Base-by-base conservation (phyloP, 2,797 vertebrate species). In the Labroides dimidiatus region DNA sequence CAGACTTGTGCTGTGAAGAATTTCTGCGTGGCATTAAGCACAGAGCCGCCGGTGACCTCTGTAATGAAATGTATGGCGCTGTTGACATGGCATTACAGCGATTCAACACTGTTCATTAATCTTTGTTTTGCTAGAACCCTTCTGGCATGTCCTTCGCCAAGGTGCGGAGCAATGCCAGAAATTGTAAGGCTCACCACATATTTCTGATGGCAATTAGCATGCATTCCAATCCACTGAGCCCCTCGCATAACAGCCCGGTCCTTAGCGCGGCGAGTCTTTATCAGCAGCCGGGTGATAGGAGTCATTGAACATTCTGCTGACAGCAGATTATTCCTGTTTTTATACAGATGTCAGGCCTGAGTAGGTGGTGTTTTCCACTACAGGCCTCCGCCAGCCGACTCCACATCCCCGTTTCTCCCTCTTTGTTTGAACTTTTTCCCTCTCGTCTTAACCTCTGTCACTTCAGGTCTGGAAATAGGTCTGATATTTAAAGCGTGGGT, bases 171-270 rank as follows among this genome's bases (percentile, higher is more conserved):
- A 72, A 86, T 88, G 91, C 91, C 93, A 94, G 91, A 89, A 91
- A 91, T 88, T 69, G 86, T 89, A 81, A 91, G 90, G 90, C 91
- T 90, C 91, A 42, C 89, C 90, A 87, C 93, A 92, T 93, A 92
- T 93, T 94, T 93, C 92, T 91, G 91, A 96, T 91, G 93, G 93
- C 96, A 96, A 96, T 97, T 97, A 97, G 94, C 96, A 96, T 95
- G 96, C 96, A 97, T 98, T 98, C 96, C 96, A 86, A 96, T 96
- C 96, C 96, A 95, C 96, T 96, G 96, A 97, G 95, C 90, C 89
- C 89, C 89, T 93, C 90, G 89, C 91, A 88, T 93, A 95, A 93
- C 91, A 94, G 92, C 90, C 91, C 93, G 91, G 92, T 90, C 93
- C 93, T 93, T 87, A 85, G 92, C 90, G 94, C 93, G 86, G 88